Evolutionary conservation across 2,113 vertebrate genomes (phyloP).

Genomic region (Raja brachyura): DNA sequence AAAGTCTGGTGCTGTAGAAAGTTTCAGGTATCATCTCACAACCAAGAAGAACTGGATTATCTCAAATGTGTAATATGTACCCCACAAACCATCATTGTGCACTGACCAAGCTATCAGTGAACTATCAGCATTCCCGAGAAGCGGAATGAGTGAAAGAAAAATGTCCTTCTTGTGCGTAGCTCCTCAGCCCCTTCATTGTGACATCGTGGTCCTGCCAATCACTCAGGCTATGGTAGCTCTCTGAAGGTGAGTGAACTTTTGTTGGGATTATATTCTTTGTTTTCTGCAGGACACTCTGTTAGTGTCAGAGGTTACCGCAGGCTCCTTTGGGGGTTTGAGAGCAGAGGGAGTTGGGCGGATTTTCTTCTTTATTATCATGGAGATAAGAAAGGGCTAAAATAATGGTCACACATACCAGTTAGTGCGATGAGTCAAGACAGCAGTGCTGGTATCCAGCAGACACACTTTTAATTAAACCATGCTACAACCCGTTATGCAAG

Average conservation of each 20-base stretch:
- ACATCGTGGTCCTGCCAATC: slow-evolving; percentile 25
- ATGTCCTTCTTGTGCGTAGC: too few species aligned
- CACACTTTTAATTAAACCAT: slow-evolving; percentile 25
- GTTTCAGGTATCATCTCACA: background rate
- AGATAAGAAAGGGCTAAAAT: slow-evolving; percentile 20
- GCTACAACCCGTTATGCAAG: slow-evolving; percentile 1
- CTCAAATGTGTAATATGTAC: background rate
- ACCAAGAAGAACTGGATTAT: background rate
- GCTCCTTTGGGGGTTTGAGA: slow-evolving; percentile 17
- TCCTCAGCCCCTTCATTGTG: background rate
- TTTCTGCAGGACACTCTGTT: background rate
- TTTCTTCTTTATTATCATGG: slow-evolving; percentile 30
- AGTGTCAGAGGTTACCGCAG: slow-evolving; percentile 31
- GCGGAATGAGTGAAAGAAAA: background rate
- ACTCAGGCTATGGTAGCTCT: background rate
- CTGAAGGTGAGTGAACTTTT: slow-evolving; percentile 9
- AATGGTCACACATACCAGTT: background rate
- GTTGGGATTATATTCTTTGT: background rate
- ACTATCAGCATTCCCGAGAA: background rate
- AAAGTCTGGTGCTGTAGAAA: background rate
- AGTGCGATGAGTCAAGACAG: background rate
- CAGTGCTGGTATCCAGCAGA: background rate
- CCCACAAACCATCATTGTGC: background rate
- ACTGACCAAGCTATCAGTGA: background rate
- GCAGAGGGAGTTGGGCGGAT: background rate